These are phyloP conservation scores for Columba janthina DNA, from an alignment of 2,113 vertebrate genomes.

Conservation along the genomic window DNA sequence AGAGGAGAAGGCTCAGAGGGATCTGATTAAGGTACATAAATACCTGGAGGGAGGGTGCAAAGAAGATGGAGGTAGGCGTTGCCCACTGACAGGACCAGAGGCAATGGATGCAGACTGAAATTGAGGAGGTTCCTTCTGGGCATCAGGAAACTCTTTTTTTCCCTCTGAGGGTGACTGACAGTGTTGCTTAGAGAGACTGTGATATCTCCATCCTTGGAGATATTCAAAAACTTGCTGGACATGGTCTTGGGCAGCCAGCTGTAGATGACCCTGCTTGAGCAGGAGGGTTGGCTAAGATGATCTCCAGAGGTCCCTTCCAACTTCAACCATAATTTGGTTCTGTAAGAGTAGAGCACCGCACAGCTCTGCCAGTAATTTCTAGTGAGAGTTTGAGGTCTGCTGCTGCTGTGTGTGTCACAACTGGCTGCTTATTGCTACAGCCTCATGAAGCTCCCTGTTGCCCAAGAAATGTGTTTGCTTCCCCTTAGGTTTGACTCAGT, in stretches of 20 bases:
- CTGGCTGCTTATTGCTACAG: background rate
- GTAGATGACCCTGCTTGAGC: too few relatives aligned
- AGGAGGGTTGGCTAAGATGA: background rate
- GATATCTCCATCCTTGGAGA: too few relatives aligned
- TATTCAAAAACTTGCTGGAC: too few relatives aligned
- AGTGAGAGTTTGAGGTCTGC: background rate
- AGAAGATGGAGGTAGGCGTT: background rate
- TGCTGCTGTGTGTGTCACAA: background rate
- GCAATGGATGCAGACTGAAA: background rate
- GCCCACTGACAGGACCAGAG: background rate
- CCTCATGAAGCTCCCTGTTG: background rate
- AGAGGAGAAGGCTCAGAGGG: too few relatives aligned
- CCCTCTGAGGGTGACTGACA: too few relatives aligned
- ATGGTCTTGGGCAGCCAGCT: too few relatives aligned
- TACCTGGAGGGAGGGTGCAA: background rate
- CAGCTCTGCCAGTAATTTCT: background rate
- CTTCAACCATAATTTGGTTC: background rate
- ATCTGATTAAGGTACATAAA: too few relatives aligned
- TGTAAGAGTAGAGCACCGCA: background rate
- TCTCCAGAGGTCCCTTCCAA: background rate
- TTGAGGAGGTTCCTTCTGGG: background rate
- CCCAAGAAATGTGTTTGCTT: background rate
- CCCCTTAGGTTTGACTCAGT: background rate
- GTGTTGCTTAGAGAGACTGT: too few relatives aligned
- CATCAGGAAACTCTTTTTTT: too few relatives aligned